phyloP scores from a whole-genome alignment of 1,140 invertebrate genomes.

The Acromyrmex echinatior region DNA sequence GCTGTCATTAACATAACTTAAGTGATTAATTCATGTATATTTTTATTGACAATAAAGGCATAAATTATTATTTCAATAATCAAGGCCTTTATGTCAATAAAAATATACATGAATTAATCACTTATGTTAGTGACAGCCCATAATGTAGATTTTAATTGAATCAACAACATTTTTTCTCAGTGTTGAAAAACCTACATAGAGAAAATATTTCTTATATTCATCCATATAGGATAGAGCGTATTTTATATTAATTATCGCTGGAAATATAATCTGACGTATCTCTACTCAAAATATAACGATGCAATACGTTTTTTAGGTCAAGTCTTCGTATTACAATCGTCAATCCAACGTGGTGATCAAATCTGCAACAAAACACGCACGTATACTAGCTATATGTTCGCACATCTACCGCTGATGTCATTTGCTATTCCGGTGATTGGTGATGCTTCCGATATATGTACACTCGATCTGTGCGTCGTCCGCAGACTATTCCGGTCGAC shows the following conservation, averaged over 20 bases:
- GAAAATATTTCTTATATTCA: constrained; percentile 14
- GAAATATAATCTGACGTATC: neutral
- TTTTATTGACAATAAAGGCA: no score
- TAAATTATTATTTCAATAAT: no score
- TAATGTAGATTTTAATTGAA: no score
- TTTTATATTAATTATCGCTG: neutral
- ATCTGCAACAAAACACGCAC: neutral
- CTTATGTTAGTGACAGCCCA: no score
- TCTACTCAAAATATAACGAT: neutral
- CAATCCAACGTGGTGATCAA: neutral
- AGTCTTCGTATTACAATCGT: neutral
- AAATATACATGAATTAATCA: no score
- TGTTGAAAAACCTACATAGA: neutral
- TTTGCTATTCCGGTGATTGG: constrained; percentile 72
- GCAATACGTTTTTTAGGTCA: constrained; percentile 9
- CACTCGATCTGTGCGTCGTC: constrained; percentile 7
- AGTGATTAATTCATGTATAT: no score
- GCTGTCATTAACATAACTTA: no score
- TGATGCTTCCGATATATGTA: constrained; percentile 62
- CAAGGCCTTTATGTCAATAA: no score
- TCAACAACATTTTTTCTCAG: no score
- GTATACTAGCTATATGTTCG: constrained; percentile 11
- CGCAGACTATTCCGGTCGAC: constrained; percentile 69
- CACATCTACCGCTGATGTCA: constrained; percentile 76
- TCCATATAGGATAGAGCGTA: neutral